Evolutionary conservation across 2,113 vertebrate species (phyloP).

Genomic region (Centropristis striata): DNA sequence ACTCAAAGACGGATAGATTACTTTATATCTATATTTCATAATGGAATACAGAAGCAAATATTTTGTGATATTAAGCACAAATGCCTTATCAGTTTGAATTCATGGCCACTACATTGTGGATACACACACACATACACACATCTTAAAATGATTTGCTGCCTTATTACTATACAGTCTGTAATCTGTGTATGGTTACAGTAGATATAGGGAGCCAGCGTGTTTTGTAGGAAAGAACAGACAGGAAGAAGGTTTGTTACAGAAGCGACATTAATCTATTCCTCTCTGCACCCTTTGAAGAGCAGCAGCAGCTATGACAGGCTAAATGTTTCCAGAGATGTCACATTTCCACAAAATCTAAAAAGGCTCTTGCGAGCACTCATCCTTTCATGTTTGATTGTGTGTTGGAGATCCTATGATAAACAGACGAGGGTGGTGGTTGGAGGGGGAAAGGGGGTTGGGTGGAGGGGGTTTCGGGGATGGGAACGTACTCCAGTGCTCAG

Average conservation of each 20-base stretch:
- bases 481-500: conserved; percentile 62
- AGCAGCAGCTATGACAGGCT: conserved; percentile 83
- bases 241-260: conserved; percentile 85
- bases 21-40: conserved; percentile 49
- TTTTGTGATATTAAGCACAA: conserved; percentile 31
- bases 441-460: conserved; percentile 52
- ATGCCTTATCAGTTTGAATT: conserved; percentile 59
- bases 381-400: conserved; percentile 90
- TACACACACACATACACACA: conserved; percentile 37
- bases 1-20: conserved; percentile 41
- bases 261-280: conserved; percentile 87
- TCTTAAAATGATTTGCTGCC: conserved; percentile 78
- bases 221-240: conserved; percentile 78
- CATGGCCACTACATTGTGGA: conserved; percentile 2
- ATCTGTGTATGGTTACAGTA: conserved; percentile 68
- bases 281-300: conserved; percentile 83
- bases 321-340: conserved; percentile 89
- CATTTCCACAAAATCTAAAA: conserved; percentile 87
- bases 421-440: conserved; percentile 83
- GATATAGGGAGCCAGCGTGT: conserved; percentile 70
- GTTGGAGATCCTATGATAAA: conserved; percentile 89
- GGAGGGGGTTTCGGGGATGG: conserved; percentile 57
- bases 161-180: conserved; percentile 59
- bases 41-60: conserved; percentile 52
- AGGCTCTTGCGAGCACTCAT: conserved; percentile 84